Evolutionary conservation across 2,888 invertebrate species (phyloP), one percentile per base, ranked within the genome.

Genomic region (Sycophila texana): DNA sequence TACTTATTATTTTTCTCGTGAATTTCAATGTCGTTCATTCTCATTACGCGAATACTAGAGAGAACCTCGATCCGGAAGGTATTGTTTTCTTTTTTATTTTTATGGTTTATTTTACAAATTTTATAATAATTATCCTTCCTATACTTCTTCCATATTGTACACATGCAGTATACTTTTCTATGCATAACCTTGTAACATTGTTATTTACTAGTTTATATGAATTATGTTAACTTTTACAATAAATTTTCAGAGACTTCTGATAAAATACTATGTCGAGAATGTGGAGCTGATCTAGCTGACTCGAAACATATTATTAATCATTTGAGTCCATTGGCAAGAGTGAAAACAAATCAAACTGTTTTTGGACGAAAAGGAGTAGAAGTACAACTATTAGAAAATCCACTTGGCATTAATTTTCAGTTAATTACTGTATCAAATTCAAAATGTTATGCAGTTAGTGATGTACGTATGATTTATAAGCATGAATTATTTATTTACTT

Each of bases 201-300:
- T 51, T 1, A 10, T n/a, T 30, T 12, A 20, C 57, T 16, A 13
- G 57, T 20, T 20, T 58, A 20, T 58, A 20, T 58, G 12, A 7
- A 53, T 53, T 20, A n/a, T 53, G 20, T 53, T 73, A 53, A 30
- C 20, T 53, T 53, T 30, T 61, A 47, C n/a, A 63, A 26, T 51
- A 51, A 66, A 53, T 26, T 13, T 61, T 74, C 51, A 10, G 30
- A 77, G 77, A 63, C 39, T 70, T 13, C 66, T 92, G 93, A 93
- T 88, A 88, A 92, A 83, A 88, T 93, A 70, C 86, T 93, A 49
- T 93, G 93, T 86, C 92, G 93, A 39, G 91, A 92, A 86, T 93
- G 93, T 86, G 93, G 93, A 20, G 91, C 91, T 83, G 93, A 93
- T 86, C 89, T 93, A 82, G 92, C 92, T 1, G 92, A 93, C 84